Evolutionary conservation across 2,888 invertebrate species (phyloP).

Genomic region (Rhorus exstirpatorius): DNA sequence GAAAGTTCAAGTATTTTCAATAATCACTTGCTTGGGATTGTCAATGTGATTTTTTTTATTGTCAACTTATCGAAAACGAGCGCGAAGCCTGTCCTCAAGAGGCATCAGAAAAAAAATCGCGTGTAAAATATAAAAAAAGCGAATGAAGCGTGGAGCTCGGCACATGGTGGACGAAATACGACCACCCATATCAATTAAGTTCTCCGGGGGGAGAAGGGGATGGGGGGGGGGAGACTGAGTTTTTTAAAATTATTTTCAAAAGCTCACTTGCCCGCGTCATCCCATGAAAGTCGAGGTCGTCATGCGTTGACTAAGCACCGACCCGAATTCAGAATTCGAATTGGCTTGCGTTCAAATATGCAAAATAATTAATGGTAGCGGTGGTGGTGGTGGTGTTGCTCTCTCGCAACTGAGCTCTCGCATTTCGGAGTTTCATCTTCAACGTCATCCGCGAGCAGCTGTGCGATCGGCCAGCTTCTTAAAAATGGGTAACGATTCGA

Average conservation of each 20-base stretch:
- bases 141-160: background rate
- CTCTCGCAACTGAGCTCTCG: constrained; percentile 27
- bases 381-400: constrained; percentile 20
- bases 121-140: constrained; percentile 9
- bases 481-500: constrained; percentile 4
- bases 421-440: constrained; percentile 1
- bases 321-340: constrained; percentile 72
- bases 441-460: constrained; percentile 17
- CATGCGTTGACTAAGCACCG: constrained; percentile 64
- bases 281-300: constrained; percentile 66
- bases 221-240: too few relatives aligned
- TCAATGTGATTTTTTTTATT: too few relatives aligned
- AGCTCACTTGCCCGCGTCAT: constrained; percentile 46
- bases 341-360: constrained; percentile 74
- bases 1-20: too few relatives aligned
- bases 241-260: constrained; percentile 70
- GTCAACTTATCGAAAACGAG: too few relatives aligned
- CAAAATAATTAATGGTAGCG: constrained; percentile 72
- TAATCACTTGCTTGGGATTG: too few relatives aligned
- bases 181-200: constrained; percentile 45
- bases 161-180: background rate
- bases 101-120: background rate
- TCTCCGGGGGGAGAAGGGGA: background rate
- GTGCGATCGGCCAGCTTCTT: background rate
- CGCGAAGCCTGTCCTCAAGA: too few relatives aligned